These are phyloP conservation scores for Macrosteles quadrilineatus DNA, from an alignment of 1,140 invertebrate genomes.

Conservation along the genomic window DNA sequence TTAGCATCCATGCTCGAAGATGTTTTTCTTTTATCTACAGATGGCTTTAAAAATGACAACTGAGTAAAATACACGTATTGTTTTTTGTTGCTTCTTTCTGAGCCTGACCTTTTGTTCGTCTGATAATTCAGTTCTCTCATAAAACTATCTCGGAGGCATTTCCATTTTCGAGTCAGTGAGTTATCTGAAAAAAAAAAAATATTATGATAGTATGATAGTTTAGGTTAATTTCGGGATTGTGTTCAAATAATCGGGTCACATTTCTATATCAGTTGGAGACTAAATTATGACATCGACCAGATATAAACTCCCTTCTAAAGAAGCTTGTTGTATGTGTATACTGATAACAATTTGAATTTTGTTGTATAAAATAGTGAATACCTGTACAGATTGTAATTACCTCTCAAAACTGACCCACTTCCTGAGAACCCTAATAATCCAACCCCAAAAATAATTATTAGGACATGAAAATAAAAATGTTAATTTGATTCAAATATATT, in stretches of 20 bases:
- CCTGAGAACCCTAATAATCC: not conserved
- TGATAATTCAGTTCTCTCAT: not conserved
- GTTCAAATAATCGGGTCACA: too few species aligned
- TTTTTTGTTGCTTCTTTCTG: not conserved
- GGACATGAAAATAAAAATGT: not conserved
- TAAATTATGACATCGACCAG: too few species aligned
- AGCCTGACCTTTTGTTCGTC: not conserved
- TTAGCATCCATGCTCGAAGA: not conserved
- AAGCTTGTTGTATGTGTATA: too few species aligned
- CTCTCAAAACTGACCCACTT: not conserved
- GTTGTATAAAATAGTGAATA: not conserved
- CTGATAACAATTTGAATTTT: not conserved
- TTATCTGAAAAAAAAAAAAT: too few species aligned
- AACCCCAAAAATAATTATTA: not conserved
- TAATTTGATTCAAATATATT: not conserved
- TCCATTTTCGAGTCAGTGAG: too few species aligned
- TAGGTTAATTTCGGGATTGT: too few species aligned
- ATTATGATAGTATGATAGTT: too few species aligned
- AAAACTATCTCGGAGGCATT: not conserved
- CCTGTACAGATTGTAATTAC: not conserved
- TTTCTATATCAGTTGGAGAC: too few species aligned
- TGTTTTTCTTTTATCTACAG: conserved; percentile 8
- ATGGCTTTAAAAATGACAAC: not conserved
- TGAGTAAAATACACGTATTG: not conserved
- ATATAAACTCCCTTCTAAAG: too few species aligned